Evolutionary conservation across 2,888 invertebrate genomes (phyloP).

Genomic region (Athripsodes cinereus): DNA sequence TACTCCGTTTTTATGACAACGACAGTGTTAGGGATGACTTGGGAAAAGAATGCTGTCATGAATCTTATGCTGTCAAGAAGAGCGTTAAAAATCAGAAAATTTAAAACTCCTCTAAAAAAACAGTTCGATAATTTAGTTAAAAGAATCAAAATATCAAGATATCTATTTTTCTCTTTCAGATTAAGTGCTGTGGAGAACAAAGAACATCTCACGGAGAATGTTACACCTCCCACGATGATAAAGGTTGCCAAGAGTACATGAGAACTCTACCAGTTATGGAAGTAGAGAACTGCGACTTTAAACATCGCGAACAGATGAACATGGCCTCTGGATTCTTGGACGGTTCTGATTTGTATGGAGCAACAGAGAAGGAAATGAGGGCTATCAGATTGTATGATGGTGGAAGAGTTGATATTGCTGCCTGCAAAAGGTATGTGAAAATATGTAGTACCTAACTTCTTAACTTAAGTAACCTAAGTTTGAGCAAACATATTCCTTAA

Average conservation of each 20-base stretch:
- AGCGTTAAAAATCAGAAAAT: no score
- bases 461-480: no score
- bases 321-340: constrained; percentile 77
- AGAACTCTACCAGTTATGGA: constrained; percentile 64
- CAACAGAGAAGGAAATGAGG: constrained; percentile 63
- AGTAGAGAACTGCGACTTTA: constrained; percentile 57
- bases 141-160: no score
- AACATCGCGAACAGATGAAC: constrained; percentile 77
- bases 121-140: no score
- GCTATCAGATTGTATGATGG: constrained; percentile 63
- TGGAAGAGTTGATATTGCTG: constrained; percentile 62
- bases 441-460: no score
- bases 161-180: constrained; percentile 36
- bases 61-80: no score
- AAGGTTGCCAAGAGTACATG: constrained; percentile 59
- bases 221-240: constrained; percentile 38
- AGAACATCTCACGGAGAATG: constrained; percentile 50
- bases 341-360: constrained; percentile 77
- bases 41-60: no score
- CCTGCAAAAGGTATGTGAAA: constrained; percentile 51
- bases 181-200: constrained; percentile 39
- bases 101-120: no score
- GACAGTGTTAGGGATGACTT: no score
- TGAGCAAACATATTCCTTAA: no score
- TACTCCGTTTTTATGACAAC: no score